A percentile compares a stretch with the other conserved stretches of the same genome.
These are phyloP conservation scores for Venusia cambrica DNA, from an alignment of 2,888 invertebrate genomes.

Conservation along the genomic window DNA sequence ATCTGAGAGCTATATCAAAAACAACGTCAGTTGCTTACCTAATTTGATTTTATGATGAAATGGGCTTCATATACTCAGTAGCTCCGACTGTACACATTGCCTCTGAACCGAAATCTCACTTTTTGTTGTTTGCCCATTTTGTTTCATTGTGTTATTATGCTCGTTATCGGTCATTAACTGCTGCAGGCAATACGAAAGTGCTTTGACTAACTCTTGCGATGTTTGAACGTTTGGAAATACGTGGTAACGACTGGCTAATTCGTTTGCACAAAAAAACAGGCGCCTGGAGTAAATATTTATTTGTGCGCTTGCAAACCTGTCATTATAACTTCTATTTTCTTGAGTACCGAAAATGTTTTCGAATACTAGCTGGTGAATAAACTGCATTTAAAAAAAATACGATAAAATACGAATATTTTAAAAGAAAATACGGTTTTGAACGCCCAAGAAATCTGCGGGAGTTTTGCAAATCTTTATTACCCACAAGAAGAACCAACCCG, in stretches of 20 bases:
- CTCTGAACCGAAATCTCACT: conserved; percentile 37
- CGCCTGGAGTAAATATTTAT: conserved; percentile 22
- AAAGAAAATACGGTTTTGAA: too few relatives aligned
- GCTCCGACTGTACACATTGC: conserved; percentile 40
- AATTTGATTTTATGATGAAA: too few relatives aligned
- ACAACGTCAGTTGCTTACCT: too few relatives aligned
- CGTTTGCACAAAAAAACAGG: conserved; percentile 21
- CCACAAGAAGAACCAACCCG: too few relatives aligned
- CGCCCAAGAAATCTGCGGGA: too few relatives aligned
- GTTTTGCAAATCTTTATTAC: too few relatives aligned
- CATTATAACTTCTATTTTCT: conserved; percentile 14
- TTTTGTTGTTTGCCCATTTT: conserved; percentile 37
- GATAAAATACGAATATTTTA: too few relatives aligned
- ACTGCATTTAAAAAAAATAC: too few relatives aligned
- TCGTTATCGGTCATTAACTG: conserved; percentile 36
- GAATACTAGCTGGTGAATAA: too few relatives aligned
- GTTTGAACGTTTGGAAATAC: conserved; percentile 18
- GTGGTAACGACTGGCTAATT: conserved; percentile 14
- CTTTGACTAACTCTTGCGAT: conserved; percentile 25
- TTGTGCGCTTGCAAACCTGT: conserved; percentile 5
- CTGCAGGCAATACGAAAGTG: conserved; percentile 29
- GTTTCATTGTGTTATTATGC: conserved; percentile 34
- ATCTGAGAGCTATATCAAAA: too few relatives aligned
- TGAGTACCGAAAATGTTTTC: too few relatives aligned
- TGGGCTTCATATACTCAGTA: too few relatives aligned